A percentile compares a stretch with the other conserved stretches of the same genome.
Evolutionary conservation across 1,140 invertebrate genomes (phyloP).

Genomic region (Trissolcus basalis): DNA sequence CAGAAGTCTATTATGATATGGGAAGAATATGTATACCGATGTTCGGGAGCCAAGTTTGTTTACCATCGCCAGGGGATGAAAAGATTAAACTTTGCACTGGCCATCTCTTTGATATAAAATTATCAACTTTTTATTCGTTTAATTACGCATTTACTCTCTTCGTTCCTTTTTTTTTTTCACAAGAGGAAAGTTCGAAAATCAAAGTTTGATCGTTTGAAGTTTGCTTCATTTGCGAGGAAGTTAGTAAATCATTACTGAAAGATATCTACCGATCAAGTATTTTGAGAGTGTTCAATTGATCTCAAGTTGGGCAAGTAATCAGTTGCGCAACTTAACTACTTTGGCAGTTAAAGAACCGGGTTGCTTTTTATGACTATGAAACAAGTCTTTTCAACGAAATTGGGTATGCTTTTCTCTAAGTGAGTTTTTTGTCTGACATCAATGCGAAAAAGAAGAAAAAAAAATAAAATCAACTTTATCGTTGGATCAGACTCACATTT

Average conservation of each 20-base stretch:
- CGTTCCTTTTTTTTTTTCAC: conserved; percentile 5
- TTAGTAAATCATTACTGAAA: conserved; percentile 48
- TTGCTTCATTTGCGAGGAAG: conserved; percentile 41
- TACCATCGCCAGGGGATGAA: conserved; percentile 8
- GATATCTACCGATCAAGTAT: conserved; percentile 47
- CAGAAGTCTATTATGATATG: conserved; percentile 48
- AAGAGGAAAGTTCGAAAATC: conserved; percentile 21
- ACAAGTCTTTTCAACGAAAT: conserved; percentile 5
- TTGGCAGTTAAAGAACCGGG: conserved; percentile 34
- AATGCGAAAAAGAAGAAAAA: background rate
- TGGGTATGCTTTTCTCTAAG: conserved; percentile 1
- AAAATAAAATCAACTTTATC: too few relatives aligned
- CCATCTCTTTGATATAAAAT: conserved; percentile 12
- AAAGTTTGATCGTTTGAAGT: conserved; percentile 48
- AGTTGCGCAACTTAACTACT: conserved; percentile 39
- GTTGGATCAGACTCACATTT: too few relatives aligned
- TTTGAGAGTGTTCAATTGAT: conserved; percentile 42
- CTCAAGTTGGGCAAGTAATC: conserved; percentile 38
- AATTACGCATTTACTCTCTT: conserved; percentile 12
- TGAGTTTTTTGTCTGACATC: conserved; percentile 3
- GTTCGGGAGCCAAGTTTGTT: conserved; percentile 3
- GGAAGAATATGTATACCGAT: conserved; percentile 37
- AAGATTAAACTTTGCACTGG: conserved; percentile 7
- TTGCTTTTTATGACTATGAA: conserved; percentile 15
- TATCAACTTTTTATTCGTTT: conserved; percentile 19